phyloP scores from a whole-genome alignment of 2,888 invertebrate genomes.

The Epirrhoe alternata region DNA sequence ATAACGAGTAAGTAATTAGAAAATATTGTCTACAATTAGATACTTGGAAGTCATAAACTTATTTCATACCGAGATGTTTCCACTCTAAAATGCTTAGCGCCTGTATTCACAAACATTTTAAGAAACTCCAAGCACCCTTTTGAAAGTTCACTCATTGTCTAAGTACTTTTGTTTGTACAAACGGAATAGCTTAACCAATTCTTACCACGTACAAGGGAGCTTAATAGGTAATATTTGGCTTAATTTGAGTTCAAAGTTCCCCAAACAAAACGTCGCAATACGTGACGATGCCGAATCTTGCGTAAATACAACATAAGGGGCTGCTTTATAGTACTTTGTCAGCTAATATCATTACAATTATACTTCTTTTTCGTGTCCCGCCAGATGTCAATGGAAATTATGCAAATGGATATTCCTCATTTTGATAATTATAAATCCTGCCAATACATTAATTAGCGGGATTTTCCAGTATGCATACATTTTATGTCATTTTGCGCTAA shows the following conservation, averaged over 20 bases:
- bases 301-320: background rate
- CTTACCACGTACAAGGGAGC: conserved; percentile 39
- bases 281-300: conserved; percentile 32
- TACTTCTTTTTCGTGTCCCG: background rate
- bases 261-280: conserved; percentile 36
- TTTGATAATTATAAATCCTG: no score
- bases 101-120: background rate
- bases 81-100: background rate
- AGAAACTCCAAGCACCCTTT: background rate
- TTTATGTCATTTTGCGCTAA: no score
- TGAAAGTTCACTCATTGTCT: background rate
- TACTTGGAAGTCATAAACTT: no score
- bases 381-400: background rate
- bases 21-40: no score
- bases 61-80: no score
- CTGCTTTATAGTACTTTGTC: background rate
- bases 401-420: no score
- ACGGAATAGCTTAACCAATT: conserved; percentile 23
- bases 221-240: conserved; percentile 42
- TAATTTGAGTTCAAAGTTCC: conserved; percentile 39
- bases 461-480: no score
- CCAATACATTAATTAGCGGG: no score
- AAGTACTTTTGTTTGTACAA: background rate
- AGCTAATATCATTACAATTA: background rate
- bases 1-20: no score